phyloP scores from a whole-genome alignment of 2,113 vertebrate genomes.

The Ceratotherium simum region DNA sequence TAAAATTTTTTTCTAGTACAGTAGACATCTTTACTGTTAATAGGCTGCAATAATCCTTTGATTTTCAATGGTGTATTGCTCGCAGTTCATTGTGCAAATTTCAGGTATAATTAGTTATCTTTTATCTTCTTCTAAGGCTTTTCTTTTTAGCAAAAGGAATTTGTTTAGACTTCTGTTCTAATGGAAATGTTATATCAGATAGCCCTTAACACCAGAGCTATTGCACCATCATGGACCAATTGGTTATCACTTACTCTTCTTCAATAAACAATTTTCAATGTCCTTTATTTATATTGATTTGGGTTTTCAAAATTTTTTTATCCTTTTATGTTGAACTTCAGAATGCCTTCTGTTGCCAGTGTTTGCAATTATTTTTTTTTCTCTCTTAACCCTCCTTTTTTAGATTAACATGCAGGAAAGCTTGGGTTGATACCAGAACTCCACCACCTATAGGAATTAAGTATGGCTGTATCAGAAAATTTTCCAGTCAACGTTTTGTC shows the following conservation, averaged over 20 bases:
- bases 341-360: background rate
- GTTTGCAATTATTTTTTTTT: background rate
- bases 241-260: background rate
- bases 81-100: conserved; percentile 58
- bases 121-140: conserved; percentile 61
- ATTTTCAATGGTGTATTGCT: conserved; percentile 54
- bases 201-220: background rate
- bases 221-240: background rate
- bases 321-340: background rate
- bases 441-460: background rate
- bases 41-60: conserved; percentile 58
- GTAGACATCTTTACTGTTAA: conserved; percentile 69
- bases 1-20: conserved; percentile 57
- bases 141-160: conserved; percentile 39
- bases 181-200: conserved; percentile 11
- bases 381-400: background rate
- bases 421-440: background rate
- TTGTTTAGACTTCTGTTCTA: conserved; percentile 52
- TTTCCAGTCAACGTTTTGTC: background rate
- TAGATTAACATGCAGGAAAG: background rate
- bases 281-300: conserved; percentile 38
- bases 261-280: conserved; percentile 21
- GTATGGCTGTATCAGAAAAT: background rate
- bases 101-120: conserved; percentile 69
- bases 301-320: background rate